Base-by-base conservation (phyloP, 1,140 invertebrate genomes). In the Magallana gigas region DNA sequence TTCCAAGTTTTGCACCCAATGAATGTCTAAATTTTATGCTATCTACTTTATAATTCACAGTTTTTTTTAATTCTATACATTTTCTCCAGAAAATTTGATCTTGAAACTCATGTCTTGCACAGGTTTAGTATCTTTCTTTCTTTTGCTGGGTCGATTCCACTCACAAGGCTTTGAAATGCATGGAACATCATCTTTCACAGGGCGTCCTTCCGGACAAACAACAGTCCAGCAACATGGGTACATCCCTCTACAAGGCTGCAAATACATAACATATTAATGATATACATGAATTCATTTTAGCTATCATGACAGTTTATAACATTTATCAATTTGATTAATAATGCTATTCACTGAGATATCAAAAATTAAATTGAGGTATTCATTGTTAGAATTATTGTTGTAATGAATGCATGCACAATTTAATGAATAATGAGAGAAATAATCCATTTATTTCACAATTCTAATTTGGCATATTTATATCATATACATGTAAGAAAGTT, bases 101-200 rank as follows among this genome's bases (percentile, higher is more conserved):
- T 88, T 88, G 29, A 88, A 88, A n/a, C 1, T 76, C 1, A 88
- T 88, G 60, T 88, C 56, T 14, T 84, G 36, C 9, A 88, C 71
- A 57, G 18, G 9, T 57, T 76, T 88, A 14, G 9, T 83, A 16
- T 9, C 56, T 16, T 57, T 83, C 56, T 16, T 57, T 83, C 82
- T 57, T 18, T 83, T 58, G 18, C 82, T 83, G 14, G 82, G 82
- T 58, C 59, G 57, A 18, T 58, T 83, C 56, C 36, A 83, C 57
- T 83, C 8, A 18, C 82, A 83, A 16, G 36, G 36, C 36, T 36
- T 36, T 36, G 82, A 36, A 1, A 3, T 36, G 36, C 36, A 36
- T 36, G 36, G 36, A 18, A 76, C 23, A 14, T 36, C 36, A 3
- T 36, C 36, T 36, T 1, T 36, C 36, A 36, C 36, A 36, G 36